Evolutionary conservation across 2,888 invertebrate species (phyloP).

Genomic region (Tinea trinotella): DNA sequence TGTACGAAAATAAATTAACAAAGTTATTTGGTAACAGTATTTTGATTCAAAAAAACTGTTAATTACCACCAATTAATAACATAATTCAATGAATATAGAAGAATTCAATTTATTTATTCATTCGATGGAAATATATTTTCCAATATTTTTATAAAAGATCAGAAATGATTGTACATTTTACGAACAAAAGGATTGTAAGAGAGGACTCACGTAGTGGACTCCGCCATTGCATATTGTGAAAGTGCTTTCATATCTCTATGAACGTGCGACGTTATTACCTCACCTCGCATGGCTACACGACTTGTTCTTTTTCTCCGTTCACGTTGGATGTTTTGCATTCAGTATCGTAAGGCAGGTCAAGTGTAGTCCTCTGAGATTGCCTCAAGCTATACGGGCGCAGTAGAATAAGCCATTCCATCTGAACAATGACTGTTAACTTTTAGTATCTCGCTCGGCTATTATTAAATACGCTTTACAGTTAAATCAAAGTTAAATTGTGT

Average conservation of each 20-base stretch:
- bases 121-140: no score
- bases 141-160: not conserved
- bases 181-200: not conserved
- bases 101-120: no score
- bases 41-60: no score
- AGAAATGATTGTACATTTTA: not conserved
- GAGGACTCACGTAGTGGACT: not conserved
- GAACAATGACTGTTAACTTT: conserved; percentile 19
- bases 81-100: no score
- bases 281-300: not conserved
- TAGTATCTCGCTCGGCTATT: not conserved
- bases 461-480: no score
- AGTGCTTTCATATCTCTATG: conserved; percentile 4
- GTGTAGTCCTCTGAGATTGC: conserved; percentile 51
- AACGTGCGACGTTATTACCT: conserved; percentile 3
- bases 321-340: conserved; percentile 38
- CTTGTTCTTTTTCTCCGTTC: conserved; percentile 26
- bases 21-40: not conserved
- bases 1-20: not conserved
- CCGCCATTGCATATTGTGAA: not conserved
- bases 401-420: conserved; percentile 33
- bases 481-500: no score
- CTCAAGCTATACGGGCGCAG: conserved; percentile 30
- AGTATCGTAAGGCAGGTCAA: conserved; percentile 46
- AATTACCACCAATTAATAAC: no score